Percentiles rank a stretch among this genome's conserved stretches.
These are phyloP conservation scores for Dynastes grantii DNA, from an alignment of 2,888 invertebrate genomes.

Conservation along the genomic window DNA sequence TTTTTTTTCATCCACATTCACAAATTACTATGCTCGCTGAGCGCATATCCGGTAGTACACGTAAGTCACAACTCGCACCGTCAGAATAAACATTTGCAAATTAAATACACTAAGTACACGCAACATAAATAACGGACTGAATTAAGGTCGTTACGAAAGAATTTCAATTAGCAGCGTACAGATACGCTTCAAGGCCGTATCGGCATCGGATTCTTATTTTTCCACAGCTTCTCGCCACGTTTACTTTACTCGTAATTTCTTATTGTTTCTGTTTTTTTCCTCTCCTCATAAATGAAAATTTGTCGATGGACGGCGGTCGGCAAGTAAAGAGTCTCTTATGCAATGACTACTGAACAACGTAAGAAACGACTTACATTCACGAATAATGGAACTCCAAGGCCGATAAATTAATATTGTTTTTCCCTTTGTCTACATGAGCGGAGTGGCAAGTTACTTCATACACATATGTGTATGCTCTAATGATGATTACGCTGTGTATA, in stretches of 20 bases:
- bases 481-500: neutral
- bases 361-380: conserved; percentile 16
- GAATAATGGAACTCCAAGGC: conserved; percentile 23
- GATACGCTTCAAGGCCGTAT: conserved; percentile 25
- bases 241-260: conserved; percentile 22
- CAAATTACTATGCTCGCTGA: neutral
- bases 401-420: conserved; percentile 2
- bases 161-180: conserved; percentile 19
- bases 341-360: conserved; percentile 6
- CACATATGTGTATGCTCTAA: neutral
- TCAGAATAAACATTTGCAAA: conserved; percentile 9
- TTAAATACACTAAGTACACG: neutral
- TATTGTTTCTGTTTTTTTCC: conserved; percentile 34
- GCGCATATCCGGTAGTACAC: conserved; percentile 14
- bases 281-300: conserved; percentile 1
- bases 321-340: neutral
- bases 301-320: neutral
- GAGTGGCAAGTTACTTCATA: neutral
- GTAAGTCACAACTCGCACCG: neutral
- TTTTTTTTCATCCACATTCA: conserved; percentile 11
- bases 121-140: conserved; percentile 14
- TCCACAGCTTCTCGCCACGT: conserved; percentile 13
- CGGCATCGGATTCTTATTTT: conserved; percentile 28
- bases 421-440: neutral
- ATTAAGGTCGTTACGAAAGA: conserved; percentile 27